These are phyloP conservation scores for Camarhynchus parvulus DNA, from an alignment of 2,113 vertebrate genomes.

Conservation along the genomic window DNA sequence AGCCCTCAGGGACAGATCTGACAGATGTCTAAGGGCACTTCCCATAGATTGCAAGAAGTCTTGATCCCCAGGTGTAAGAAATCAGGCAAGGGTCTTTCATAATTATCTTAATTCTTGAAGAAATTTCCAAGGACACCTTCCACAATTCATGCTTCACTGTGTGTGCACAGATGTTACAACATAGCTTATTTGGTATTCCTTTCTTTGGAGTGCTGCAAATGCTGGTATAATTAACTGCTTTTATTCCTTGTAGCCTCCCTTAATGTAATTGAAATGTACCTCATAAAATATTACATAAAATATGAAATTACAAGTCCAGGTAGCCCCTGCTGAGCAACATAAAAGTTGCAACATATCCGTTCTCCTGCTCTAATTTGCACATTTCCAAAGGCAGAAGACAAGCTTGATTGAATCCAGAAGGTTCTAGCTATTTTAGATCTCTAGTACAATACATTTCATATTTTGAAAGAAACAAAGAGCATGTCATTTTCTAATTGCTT, in stretches of 20 bases:
- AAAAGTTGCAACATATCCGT: background rate
- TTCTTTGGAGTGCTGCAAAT: background rate
- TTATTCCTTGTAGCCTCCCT: background rate
- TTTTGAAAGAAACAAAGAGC: background rate
- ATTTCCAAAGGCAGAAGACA: background rate
- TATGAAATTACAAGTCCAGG: background rate
- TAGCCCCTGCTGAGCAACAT: background rate
- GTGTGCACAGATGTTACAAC: background rate
- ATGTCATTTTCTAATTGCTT: background rate
- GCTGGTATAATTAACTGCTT: background rate
- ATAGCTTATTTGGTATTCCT: background rate
- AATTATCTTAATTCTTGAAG: background rate
- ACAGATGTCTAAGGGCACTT: accelerated
- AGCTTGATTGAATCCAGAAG: background rate
- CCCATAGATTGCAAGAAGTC: background rate
- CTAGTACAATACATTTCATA: background rate
- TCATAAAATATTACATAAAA: background rate
- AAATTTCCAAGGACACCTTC: background rate
- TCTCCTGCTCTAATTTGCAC: background rate
- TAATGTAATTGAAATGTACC: background rate
- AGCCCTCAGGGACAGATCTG: background rate
- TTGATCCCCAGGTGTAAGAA: background rate
- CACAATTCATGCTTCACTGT: background rate
- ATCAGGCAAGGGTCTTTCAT: background rate
- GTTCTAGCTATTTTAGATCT: background rate